Percentiles rank a stretch among this genome's conserved stretches.
phyloP scores from a whole-genome alignment of 2,113 vertebrate species.

The Asarcornis scutulata region DNA sequence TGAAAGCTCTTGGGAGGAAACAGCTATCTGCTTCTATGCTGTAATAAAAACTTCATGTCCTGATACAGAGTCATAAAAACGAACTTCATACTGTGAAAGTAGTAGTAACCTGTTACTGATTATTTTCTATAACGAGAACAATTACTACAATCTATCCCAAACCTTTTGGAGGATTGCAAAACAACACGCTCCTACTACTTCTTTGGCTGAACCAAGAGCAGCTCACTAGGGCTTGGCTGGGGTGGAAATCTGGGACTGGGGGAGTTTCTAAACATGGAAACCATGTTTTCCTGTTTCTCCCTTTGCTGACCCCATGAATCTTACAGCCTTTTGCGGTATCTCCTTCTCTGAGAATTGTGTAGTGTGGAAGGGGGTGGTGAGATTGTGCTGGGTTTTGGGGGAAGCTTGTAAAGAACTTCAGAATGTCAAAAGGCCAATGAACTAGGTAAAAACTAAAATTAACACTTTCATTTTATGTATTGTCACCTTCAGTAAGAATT shows the following conservation, averaged over 20 bases:
- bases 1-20: background rate
- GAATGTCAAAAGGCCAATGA: background rate
- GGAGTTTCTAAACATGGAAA: background rate
- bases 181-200: background rate
- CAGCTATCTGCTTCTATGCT: background rate
- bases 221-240: background rate
- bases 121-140: background rate
- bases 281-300: background rate
- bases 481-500: background rate
- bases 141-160: background rate
- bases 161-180: background rate
- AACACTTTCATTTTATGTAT: background rate
- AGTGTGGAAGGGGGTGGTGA: background rate
- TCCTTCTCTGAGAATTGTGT: background rate
- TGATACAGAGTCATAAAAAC: background rate
- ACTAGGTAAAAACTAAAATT: background rate
- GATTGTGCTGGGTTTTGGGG: background rate
- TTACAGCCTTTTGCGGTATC: background rate
- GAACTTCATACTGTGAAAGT: background rate
- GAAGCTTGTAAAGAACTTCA: background rate
- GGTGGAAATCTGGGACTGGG: fast-evolving
- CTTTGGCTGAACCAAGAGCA: background rate
- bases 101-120: background rate
- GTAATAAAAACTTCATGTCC: background rate
- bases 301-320: background rate